Evolutionary conservation across 1,140 invertebrate genomes (phyloP), one percentile per base, ranked within the genome.

Genomic region (Drepana arcuata): DNA sequence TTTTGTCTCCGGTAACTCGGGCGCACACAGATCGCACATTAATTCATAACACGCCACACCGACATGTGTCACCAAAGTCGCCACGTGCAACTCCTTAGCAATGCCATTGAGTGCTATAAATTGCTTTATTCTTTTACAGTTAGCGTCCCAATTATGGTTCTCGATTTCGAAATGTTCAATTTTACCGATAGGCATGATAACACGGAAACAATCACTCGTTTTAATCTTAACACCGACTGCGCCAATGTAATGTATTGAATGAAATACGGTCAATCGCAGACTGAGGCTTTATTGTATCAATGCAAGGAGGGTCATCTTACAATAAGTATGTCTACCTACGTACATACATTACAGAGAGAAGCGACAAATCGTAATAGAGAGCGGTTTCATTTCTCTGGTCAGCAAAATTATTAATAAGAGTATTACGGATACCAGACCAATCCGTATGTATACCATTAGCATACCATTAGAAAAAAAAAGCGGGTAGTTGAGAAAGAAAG

Each of bases 21-120:
- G 54, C 7, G 54, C 23, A 43, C 48, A 62, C 25, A 53, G 25
- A 21, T 61, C 54, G 28, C 49, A 44, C 45, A 57, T 48, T 2
- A 57, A 11, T 12, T 53, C 40, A 21, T 54, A 57, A 13, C 34
- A 41, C 5, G 16, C 21, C n/a, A 16, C 49, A 13, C 49, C 45
- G 9, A 57, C 44, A 10, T 34, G 23, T 1, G 48, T 57, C 34
- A 57, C 41, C 16, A 59, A 48, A 7, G 43, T 47, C 7, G 46
- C 47, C 13, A 50, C 48, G 9, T 55, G 14, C 12, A 41, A 28
- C 0, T 24, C 27, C 2, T 35, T 14, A 10, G 32, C 21, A 6
- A 59, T 47, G 0, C 30, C 11, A 35, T 55, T 59, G 15, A 55
- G 28, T 7, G 21, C n/a, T 6, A 52, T 41, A 27, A 38, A 52